A percentile compares a stretch with the other conserved stretches of the same genome.
Evolutionary conservation across 2,888 invertebrate genomes (phyloP).

Genomic region (Cynaeus angustus): DNA sequence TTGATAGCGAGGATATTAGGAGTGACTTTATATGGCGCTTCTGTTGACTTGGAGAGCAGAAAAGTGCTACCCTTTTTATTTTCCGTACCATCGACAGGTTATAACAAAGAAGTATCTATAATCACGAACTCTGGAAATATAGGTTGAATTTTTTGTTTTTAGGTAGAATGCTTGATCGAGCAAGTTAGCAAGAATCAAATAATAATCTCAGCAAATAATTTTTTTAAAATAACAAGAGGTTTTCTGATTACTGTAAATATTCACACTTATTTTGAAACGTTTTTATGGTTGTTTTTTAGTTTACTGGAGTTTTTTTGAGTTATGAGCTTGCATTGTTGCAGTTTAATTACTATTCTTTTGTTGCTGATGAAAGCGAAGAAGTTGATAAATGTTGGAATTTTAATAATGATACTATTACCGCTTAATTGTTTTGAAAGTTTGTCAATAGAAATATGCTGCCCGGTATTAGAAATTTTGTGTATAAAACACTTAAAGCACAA

Average conservation of each 20-base stretch:
- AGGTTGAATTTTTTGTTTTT: slow-evolving; percentile 55
- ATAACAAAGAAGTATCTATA: slow-evolving; percentile 16
- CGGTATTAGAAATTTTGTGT: too few species aligned
- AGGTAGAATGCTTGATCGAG: slow-evolving; percentile 75
- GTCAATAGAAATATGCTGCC: too few species aligned
- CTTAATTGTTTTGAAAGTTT: too few species aligned
- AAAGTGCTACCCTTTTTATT: slow-evolving; percentile 3
- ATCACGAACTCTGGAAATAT: too few species aligned
- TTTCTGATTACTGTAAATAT: slow-evolving; percentile 56
- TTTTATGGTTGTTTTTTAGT: slow-evolving; percentile 68
- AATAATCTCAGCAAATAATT: slow-evolving; percentile 74
- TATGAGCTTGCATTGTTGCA: slow-evolving; percentile 76
- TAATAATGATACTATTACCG: too few species aligned
- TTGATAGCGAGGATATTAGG: background rate
- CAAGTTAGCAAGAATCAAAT: slow-evolving; percentile 74
- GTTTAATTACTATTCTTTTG: slow-evolving; percentile 41
- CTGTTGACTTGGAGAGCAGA: slow-evolving; percentile 4
- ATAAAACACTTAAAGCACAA: too few species aligned
- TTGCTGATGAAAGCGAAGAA: background rate
- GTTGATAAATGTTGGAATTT: background rate
- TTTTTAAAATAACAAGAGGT: slow-evolving; percentile 73
- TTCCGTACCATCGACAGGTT: slow-evolving; percentile 7
- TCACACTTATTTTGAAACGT: background rate
- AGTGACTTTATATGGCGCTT: slow-evolving; percentile 17
- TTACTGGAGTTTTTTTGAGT: slow-evolving; percentile 77